These are phyloP conservation scores for Cosmopolites sordidus DNA, from an alignment of 2,888 invertebrate species.

Conservation along the genomic window DNA sequence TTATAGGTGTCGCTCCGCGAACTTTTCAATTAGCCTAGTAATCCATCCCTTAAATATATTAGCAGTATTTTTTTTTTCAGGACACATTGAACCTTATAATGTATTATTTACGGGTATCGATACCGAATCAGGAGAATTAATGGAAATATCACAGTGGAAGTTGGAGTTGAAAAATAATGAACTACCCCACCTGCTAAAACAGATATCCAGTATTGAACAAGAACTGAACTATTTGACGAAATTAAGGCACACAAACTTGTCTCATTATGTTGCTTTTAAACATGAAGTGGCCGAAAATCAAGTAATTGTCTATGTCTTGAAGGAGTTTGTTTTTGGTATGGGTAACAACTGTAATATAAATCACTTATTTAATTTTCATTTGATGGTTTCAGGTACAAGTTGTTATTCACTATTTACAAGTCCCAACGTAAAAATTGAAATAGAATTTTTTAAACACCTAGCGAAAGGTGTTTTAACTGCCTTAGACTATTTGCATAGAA, in stretches of 20 bases:
- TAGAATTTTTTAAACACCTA: conserved; percentile 60
- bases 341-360: background rate
- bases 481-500: conserved; percentile 73
- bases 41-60: no score
- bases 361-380: conserved; percentile 6
- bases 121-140: conserved; percentile 63
- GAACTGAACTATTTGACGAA: conserved; percentile 70
- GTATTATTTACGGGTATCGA: conserved; percentile 75
- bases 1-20: no score
- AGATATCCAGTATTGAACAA: conserved; percentile 68
- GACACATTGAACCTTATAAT: conserved; percentile 65
- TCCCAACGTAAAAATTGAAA: conserved; percentile 52
- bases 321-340: conserved; percentile 61
- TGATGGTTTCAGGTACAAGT: conserved; percentile 36
- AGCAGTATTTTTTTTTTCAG: conserved; percentile 45
- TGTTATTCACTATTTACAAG: conserved; percentile 51
- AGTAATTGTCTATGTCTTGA: conserved; percentile 62
- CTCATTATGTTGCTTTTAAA: conserved; percentile 73
- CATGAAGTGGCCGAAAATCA: conserved; percentile 58
- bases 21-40: no score
- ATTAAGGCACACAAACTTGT: conserved; percentile 66
- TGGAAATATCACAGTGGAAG: conserved; percentile 75
- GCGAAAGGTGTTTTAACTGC: conserved; percentile 70
- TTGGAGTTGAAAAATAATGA: conserved; percentile 50
- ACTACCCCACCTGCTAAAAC: conserved; percentile 50